Base-by-base conservation (phyloP, 2,113 vertebrate genomes). In the Psophia crepitans region DNA sequence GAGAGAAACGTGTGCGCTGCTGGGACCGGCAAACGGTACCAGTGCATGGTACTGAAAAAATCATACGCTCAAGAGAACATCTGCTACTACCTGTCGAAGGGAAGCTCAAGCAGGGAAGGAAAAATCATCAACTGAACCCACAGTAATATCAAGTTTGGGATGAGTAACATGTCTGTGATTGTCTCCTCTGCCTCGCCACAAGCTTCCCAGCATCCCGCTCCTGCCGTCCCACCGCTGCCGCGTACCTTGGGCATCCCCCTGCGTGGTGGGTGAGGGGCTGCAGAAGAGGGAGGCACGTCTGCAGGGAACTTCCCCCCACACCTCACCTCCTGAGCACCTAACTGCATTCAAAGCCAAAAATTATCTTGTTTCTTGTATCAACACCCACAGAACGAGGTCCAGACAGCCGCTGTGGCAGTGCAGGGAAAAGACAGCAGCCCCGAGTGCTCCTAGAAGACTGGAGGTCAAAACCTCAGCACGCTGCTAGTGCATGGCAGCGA, bases 91-190 rank as follows among this genome's bases (percentile, higher is more conserved):
- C 43, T 11, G 6, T 6, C 6, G 1, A 26, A 74, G 37, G 32
- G 39, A 77, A 70, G 49, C n/a, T 60, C 20, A 9, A 23, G n/a
- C 51, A 44, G 57, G 0, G 0, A 28, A 41, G 19, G 21, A 41
- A 32, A 84, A 83, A 57, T 5, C 33, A 44, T 12, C 11, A 41
- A 28, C 12, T 53, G 64, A 69, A 54, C 1, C 6, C 1, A 0
- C 14, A 28, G 75, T 1, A 6, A 27, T 3, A 26, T 1, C 28
- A 21, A 46, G 28, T 5, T 88, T 23, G 32, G 69, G 58, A 10
- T 11, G 54, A 68, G 63, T 20, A 12, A 28, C 0, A 0, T 1
- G 0, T 4, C 74, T 44, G 1, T 1, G 44, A 21, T 9, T 9
- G 14, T 4, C 24, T 24, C 33, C 46, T 33, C 54, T 33, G 33